Evolutionary conservation across 2,113 vertebrate species (phyloP).

Genomic region (Nanorana parkeri): DNA sequence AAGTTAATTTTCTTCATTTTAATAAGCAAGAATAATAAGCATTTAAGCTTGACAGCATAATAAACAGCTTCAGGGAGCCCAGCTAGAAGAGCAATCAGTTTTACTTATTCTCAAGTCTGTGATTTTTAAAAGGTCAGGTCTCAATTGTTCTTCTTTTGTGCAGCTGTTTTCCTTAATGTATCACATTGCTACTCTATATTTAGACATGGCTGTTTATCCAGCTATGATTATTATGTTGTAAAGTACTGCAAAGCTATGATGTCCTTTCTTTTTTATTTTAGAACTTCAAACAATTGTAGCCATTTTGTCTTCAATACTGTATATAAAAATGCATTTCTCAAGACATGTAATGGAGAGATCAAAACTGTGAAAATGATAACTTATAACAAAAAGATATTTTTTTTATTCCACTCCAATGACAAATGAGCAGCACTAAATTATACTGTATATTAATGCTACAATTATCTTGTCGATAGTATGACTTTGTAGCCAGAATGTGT

Average conservation of each 20-base stretch:
- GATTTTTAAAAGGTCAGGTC: conserved; percentile 56
- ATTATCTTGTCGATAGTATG: too few relatives aligned
- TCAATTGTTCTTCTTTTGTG: conserved; percentile 50
- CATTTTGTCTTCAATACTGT: too few relatives aligned
- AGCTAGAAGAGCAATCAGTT: conserved; percentile 51
- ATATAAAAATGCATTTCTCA: too few relatives aligned
- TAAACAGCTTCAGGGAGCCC: conserved; percentile 52
- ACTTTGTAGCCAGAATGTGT: too few relatives aligned
- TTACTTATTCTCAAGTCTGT: conserved; percentile 55
- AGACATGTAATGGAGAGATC: too few relatives aligned
- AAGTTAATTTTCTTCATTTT: conserved; percentile 46
- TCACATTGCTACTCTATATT: conserved; percentile 41
- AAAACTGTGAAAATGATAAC: too few relatives aligned
- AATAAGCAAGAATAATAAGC: conserved; percentile 43
- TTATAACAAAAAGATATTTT: too few relatives aligned
- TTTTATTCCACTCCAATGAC: too few relatives aligned
- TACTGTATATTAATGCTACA: too few relatives aligned
- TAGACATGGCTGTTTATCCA: conserved; percentile 43
- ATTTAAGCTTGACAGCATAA: conserved; percentile 55
- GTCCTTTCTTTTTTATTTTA: conserved; percentile 1
- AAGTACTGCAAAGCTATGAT: conserved; percentile 2
- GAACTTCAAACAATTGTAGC: not conserved
- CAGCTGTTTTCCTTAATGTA: conserved; percentile 44
- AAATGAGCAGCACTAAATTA: too few relatives aligned
- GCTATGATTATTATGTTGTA: conserved; percentile 13